Evolutionary conservation across 2,113 vertebrate genomes (phyloP).

Genomic region (Machaerirhynchus nigripectus): DNA sequence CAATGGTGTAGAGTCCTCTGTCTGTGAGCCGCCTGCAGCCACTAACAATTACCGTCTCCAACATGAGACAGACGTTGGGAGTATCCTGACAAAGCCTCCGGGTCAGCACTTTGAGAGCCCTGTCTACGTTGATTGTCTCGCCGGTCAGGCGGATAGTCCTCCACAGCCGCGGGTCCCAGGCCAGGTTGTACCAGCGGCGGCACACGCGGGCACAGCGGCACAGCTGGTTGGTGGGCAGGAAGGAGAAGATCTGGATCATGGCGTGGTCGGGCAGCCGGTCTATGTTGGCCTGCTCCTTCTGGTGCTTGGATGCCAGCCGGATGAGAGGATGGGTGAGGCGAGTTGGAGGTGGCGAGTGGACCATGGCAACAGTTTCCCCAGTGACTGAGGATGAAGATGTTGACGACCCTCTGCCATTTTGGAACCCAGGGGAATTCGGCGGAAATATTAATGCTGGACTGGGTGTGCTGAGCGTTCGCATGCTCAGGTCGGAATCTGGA

Average conservation of each 20-base stretch:
- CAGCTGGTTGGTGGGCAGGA: constrained; percentile 93
- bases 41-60: constrained; percentile 89
- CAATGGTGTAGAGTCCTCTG: constrained; percentile 91
- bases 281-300: constrained; percentile 80
- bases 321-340: constrained; percentile 81
- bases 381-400: constrained; percentile 88
- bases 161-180: constrained; percentile 97
- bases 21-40: constrained; percentile 95
- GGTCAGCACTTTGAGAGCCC: constrained; percentile 91
- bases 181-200: constrained; percentile 95
- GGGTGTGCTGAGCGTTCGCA: constrained; percentile 92
- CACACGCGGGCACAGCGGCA: constrained; percentile 92
- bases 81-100: constrained; percentile 96
- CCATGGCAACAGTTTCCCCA: constrained; percentile 90
- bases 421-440: constrained; percentile 80
- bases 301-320: constrained; percentile 78
- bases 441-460: constrained; percentile 92
- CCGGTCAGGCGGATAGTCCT: constrained; percentile 86
- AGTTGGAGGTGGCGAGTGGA: constrained; percentile 85
- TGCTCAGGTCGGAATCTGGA: constrained; percentile 92
- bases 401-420: constrained; percentile 86
- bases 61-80: constrained; percentile 94
- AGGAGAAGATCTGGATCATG: constrained; percentile 89
- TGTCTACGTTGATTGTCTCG: constrained; percentile 91
- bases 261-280: constrained; percentile 88